Base-by-base conservation (phyloP, 1,140 invertebrate genomes). In the Saxidomus purpurata region DNA sequence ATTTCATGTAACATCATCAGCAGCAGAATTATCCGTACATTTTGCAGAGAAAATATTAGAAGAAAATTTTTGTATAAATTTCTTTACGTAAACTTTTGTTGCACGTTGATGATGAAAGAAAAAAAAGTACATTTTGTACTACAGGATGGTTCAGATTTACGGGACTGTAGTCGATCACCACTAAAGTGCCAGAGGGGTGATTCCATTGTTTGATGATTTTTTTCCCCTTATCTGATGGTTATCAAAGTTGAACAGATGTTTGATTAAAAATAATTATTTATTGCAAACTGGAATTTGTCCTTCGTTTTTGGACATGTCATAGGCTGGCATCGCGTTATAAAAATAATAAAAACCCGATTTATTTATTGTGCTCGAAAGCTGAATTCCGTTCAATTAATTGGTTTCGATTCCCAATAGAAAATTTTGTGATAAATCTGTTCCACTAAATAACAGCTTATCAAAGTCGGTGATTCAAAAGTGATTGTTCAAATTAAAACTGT, bases 401-500 rank as follows among this genome's bases (percentile, higher is more conserved):
- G 52, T n/a, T 61, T 61, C 38, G 59, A 63, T 82, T 61, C 31
- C 80, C n/a, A 82, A 59, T 82, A 55, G 28, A 38, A 63, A 28
- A 67, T 1, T 4, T 67, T 82, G 80, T 82, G 59, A 82, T 82
- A 40, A 82, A 82, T 82, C 59, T 82, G 52, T 81, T 82, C 59
- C 34, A 82, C 55, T 28, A 36, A 71, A 71, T 71, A 71, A 71
- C 67, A 38, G 67, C 67, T 40, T 71, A 71, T 61, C 36, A 61
- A 63, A 82, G 22, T 61, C 28, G 40, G 28, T 31, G 38, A 63
- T 82, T 61, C 63, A 63, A 82, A 71, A 71, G 22, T 28, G 55
- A 82, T 82, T 82, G 80, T 82, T 82, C 80, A 82, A 67, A 82
- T 82, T 82, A 82, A 82, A 82, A 82, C 80, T 67, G 22, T 59